Percentiles rank a stretch among this genome's conserved stretches.
phyloP scores from a whole-genome alignment of 2,888 invertebrate genomes.

The Hybos culiciformis region DNA sequence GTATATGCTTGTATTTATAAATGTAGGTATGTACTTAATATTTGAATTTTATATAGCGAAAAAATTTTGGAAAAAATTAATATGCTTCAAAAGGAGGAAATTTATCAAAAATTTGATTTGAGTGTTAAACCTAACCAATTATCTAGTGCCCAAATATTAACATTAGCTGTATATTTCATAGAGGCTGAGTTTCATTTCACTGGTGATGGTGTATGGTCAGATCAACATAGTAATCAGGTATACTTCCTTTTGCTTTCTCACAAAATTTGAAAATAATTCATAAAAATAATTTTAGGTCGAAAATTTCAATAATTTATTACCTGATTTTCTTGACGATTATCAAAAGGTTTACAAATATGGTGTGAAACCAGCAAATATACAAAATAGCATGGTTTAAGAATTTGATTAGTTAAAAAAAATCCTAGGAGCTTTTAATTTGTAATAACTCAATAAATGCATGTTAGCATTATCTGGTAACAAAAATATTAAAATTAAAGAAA shows the following conservation, averaged over 20 bases:
- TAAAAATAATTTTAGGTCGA: constrained; percentile 8
- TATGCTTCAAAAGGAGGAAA: neutral
- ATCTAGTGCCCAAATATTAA: constrained; percentile 42
- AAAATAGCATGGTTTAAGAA: too few species aligned
- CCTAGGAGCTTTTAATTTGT: too few species aligned
- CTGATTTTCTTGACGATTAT: constrained; percentile 30
- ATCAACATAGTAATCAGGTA: constrained; percentile 28
- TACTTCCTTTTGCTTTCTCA: constrained; percentile 13
- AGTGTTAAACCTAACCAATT: constrained; percentile 25
- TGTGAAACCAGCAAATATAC: constrained; percentile 19
- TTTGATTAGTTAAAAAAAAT: too few species aligned
- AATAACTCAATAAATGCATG: too few species aligned
- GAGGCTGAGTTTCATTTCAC: constrained; percentile 61
- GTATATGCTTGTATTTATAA: too few species aligned
- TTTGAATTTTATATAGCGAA: too few species aligned
- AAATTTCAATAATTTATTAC: constrained; percentile 31
- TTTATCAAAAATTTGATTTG: neutral
- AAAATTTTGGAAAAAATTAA: too few species aligned
- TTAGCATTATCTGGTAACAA: too few species aligned
- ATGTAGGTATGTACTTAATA: too few species aligned
- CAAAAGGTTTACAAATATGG: constrained; percentile 30
- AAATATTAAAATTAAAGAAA: too few species aligned
- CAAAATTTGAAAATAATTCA: neutral
- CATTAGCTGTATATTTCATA: constrained; percentile 54
- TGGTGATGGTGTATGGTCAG: constrained; percentile 58